Conservation (phyloP, 2,888 invertebrate genomes). For the Cataglyphis cursor region DNA sequence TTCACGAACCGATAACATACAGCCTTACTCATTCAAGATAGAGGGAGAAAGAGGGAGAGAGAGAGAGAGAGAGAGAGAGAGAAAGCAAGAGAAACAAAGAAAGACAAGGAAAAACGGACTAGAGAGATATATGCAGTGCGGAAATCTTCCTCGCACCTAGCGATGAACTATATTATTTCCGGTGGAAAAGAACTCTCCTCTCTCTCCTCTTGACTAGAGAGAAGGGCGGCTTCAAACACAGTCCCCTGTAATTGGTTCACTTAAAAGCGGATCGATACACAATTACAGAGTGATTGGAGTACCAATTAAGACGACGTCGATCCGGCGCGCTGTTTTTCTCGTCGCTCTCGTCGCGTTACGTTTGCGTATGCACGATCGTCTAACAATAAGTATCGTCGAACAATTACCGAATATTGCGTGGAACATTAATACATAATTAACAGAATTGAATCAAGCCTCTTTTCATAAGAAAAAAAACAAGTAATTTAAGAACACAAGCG, state of each 20-base stretch:
- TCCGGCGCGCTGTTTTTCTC: slow-evolving; percentile 37
- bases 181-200: slow-evolving; percentile 59
- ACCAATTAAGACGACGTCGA: slow-evolving; percentile 73
- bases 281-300: slow-evolving; percentile 80
- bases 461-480: background rate
- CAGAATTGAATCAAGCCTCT: background rate
- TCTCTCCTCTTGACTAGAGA: slow-evolving; percentile 62
- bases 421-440: slow-evolving; percentile 16
- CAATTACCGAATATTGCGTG: background rate
- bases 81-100: background rate
- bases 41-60: slow-evolving; percentile 10
- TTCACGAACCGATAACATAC: slow-evolving; percentile 36
- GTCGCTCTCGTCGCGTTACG: slow-evolving; percentile 35
- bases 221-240: slow-evolving; percentile 67
- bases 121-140: slow-evolving; percentile 36
- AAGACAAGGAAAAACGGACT: slow-evolving; percentile 3
- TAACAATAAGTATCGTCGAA: background rate
- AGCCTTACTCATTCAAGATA: slow-evolving; percentile 7
- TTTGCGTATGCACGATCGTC: background rate
- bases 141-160: slow-evolving; percentile 64
- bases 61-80: background rate
- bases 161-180: slow-evolving; percentile 75
- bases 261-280: slow-evolving; percentile 79
- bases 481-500: background rate
- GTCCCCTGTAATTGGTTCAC: slow-evolving; percentile 78